Conservation (phyloP, 2,113 vertebrate species). For the Sula dactylatra region DNA sequence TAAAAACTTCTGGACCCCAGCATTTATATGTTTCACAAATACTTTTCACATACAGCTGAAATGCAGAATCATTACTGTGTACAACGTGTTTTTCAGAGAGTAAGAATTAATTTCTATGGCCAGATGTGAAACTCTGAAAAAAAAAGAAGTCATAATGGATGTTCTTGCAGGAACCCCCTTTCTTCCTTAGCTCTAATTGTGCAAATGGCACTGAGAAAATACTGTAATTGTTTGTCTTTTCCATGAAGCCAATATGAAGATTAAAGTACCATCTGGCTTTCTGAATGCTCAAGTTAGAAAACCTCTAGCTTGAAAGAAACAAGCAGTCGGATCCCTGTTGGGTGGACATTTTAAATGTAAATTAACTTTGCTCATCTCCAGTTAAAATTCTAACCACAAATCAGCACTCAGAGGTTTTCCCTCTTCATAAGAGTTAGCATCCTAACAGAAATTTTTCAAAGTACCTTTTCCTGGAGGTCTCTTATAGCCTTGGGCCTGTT, state of each 20-base stretch:
- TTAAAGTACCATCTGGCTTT: constrained; percentile 31
- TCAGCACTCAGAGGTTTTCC: neutral
- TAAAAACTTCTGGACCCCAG: neutral
- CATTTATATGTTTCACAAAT: neutral
- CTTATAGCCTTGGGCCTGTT: neutral
- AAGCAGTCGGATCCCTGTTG: neutral
- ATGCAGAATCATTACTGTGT: neutral
- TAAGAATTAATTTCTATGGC: neutral
- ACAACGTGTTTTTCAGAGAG: neutral
- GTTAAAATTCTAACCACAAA: constrained; percentile 46
- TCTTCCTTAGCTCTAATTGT: constrained; percentile 6
- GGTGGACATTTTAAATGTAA: constrained; percentile 18
- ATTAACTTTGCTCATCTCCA: constrained; percentile 27
- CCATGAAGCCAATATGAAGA: neutral
- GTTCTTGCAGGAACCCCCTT: neutral
- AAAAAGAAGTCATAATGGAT: neutral
- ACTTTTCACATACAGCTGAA: neutral
- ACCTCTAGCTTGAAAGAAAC: constrained; percentile 1
- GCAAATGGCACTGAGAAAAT: constrained; percentile 18
- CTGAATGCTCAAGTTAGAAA: constrained; percentile 16
- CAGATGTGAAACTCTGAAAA: neutral
- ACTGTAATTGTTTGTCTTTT: constrained; percentile 11
- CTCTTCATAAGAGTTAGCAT: neutral
- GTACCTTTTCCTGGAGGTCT: neutral
- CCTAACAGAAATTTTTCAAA: neutral